Percentiles rank a stretch among this genome's conserved stretches.
Conservation (phyloP, 2,888 invertebrate species). For the Latrodectus hesperus region DNA sequence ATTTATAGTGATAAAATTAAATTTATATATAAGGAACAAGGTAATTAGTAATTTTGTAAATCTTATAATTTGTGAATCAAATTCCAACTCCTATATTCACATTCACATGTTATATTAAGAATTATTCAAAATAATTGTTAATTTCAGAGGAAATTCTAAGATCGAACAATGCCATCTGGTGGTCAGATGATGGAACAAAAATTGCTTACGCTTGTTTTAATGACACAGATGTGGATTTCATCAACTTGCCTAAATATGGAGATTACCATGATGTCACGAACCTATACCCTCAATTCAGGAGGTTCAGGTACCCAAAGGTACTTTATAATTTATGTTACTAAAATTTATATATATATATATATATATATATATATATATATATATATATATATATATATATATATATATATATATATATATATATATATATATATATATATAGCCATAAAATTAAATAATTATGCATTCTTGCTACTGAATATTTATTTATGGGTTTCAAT, state of each 20-base stretch:
- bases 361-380: too few species aligned
- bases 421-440: too few species aligned
- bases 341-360: too few species aligned
- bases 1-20: too few species aligned
- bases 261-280: conserved; percentile 62
- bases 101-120: neutral
- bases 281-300: conserved; percentile 66
- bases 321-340: too few species aligned
- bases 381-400: too few species aligned
- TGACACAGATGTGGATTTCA: conserved; percentile 74
- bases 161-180: conserved; percentile 76
- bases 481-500: too few species aligned
- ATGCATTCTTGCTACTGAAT: too few species aligned
- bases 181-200: conserved; percentile 75
- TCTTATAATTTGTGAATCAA: neutral
- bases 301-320: conserved; percentile 71
- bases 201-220: conserved; percentile 76
- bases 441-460: too few species aligned
- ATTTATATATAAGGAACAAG: too few species aligned
- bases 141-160: conserved; percentile 76
- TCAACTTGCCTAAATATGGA: conserved; percentile 70
- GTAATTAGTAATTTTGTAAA: neutral
- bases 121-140: neutral
- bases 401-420: too few species aligned
- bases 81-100: neutral